Conservation (phyloP, 2,797 vertebrate species). For the Dermochelys coriacea region DNA sequence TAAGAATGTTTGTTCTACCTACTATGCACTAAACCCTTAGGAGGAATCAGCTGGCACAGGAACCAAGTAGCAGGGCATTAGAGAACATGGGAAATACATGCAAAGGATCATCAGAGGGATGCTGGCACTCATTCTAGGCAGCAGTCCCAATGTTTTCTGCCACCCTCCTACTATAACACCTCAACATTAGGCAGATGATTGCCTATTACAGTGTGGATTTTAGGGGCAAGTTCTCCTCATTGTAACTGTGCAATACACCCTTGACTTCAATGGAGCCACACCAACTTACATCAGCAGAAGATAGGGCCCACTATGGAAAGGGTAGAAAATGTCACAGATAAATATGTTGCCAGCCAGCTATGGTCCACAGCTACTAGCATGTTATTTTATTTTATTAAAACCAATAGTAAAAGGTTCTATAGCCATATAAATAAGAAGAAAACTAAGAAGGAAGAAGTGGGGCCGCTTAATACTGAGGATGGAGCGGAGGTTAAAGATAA, state of each 20-base stretch:
- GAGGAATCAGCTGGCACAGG: fast-evolving
- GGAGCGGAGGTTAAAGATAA: no score
- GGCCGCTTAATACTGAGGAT: no score
- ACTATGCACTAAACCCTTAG: fast-evolving
- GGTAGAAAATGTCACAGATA: not conserved
- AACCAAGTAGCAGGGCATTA: not conserved
- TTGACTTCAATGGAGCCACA: not conserved
- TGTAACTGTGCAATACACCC: not conserved
- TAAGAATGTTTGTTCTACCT: not conserved
- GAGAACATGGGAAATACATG: not conserved
- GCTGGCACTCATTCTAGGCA: not conserved
- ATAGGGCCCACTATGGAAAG: not conserved
- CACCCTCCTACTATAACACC: not conserved
- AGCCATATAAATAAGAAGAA: no score
- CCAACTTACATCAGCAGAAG: not conserved
- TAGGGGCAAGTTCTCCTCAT: not conserved
- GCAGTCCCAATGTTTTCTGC: not conserved
- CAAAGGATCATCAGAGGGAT: not conserved
- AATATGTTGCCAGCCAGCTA: not conserved
- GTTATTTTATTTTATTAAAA: no score
- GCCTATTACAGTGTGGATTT: not conserved
- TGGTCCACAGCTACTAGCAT: not conserved
- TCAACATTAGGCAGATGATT: not conserved
- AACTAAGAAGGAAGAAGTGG: no score
- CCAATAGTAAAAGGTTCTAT: no score